Evolutionary conservation across 2,113 vertebrate genomes (phyloP).

Genomic region (Xyrauchen texanus): DNA sequence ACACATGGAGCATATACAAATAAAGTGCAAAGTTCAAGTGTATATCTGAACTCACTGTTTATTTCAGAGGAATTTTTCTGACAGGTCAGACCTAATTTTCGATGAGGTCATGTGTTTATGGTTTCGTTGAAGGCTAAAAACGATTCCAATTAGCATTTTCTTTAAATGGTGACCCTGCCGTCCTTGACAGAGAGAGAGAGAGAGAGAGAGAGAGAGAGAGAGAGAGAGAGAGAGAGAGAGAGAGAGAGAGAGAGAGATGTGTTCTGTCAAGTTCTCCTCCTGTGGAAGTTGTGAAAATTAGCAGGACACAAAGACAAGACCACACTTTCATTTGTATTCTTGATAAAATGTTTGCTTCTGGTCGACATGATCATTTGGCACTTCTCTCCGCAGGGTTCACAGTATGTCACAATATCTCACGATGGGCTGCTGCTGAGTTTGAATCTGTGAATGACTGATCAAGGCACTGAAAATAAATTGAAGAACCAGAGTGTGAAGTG

Average conservation of each 20-base stretch:
- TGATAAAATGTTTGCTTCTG: neutral
- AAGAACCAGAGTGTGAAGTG: neutral
- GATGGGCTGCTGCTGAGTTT: neutral
- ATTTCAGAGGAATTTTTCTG: slow-evolving; percentile 38
- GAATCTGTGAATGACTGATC: slow-evolving; percentile 22
- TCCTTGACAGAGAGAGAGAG: slow-evolving; percentile 6
- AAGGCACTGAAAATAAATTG: slow-evolving; percentile 25
- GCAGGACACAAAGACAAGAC: neutral
- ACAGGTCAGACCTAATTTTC: slow-evolving; percentile 41
- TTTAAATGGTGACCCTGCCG: slow-evolving; percentile 39
- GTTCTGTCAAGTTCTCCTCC: too few species aligned
- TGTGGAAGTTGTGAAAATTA: neutral
- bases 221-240: too few species aligned
- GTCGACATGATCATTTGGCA: neutral
- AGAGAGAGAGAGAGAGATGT: too few species aligned
- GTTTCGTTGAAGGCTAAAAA: slow-evolving; percentile 11
- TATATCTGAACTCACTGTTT: slow-evolving; percentile 46
- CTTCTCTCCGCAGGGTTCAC: neutral
- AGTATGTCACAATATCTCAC: neutral
- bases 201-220: too few species aligned
- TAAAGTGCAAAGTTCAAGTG: slow-evolving; percentile 62
- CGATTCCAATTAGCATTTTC: slow-evolving; percentile 29
- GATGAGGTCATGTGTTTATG: slow-evolving; percentile 11
- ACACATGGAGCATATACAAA: slow-evolving; percentile 18
- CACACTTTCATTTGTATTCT: neutral